Evolutionary conservation across 2,113 vertebrate species (phyloP).

Genomic region (Rhadina sibilatrix): DNA sequence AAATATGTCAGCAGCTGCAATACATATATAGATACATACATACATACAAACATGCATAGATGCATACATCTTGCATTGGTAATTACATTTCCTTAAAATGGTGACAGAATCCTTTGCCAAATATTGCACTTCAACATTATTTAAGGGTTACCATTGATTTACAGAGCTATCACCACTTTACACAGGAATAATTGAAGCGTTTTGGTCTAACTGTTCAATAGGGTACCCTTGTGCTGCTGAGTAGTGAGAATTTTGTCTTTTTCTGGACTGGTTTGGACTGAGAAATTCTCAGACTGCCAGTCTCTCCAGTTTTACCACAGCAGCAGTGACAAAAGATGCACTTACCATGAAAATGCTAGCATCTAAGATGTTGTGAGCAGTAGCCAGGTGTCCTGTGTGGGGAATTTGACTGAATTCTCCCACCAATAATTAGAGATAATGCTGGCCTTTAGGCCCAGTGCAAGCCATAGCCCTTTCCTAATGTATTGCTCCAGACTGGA

Average conservation of each 20-base stretch:
- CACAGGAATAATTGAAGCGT: background rate
- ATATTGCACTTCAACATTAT: background rate
- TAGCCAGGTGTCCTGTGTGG: background rate
- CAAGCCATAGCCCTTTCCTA: background rate
- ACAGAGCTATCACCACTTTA: background rate
- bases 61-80: background rate
- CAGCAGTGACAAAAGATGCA: background rate
- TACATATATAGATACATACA: too few relatives aligned
- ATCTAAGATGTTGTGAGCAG: background rate
- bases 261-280: background rate
- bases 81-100: background rate
- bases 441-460: background rate
- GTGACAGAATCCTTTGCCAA: background rate
- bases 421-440: background rate
- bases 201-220: background rate
- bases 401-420: background rate
- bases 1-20: background rate
- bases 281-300: background rate
- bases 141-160: background rate
- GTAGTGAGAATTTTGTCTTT: background rate
- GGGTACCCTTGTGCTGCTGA: background rate
- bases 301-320: fast-evolving
- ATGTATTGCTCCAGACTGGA: background rate
- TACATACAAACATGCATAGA: too few relatives aligned
- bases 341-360: background rate